Percentiles rank a stretch among this genome's conserved stretches.
phyloP scores from a whole-genome alignment of 2,797 vertebrate genomes.

The Pseudocheirus occidentalis region DNA sequence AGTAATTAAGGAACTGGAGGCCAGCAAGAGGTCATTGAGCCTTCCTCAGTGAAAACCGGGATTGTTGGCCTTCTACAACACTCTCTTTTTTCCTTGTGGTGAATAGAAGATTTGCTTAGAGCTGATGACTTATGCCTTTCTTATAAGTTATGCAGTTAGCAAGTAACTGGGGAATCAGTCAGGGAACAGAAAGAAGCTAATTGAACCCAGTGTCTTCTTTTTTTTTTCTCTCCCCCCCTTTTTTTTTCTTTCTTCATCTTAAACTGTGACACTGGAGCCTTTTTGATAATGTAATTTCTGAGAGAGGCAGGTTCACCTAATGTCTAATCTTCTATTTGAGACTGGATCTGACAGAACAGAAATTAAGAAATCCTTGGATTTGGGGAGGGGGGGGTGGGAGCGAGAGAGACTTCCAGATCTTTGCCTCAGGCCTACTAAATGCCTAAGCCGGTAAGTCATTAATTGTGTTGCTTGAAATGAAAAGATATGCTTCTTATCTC shows the following conservation, averaged over 20 bases:
- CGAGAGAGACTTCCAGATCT: slow-evolving; percentile 66
- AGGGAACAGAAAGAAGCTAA: slow-evolving; percentile 85
- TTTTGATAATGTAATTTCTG: slow-evolving; percentile 84
- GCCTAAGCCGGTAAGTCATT: slow-evolving; percentile 89
- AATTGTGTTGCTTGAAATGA: slow-evolving; percentile 48
- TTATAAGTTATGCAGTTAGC: slow-evolving; percentile 85
- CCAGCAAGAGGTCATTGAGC: slow-evolving; percentile 92
- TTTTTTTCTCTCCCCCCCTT: slow-evolving; percentile 44
- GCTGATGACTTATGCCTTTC: slow-evolving; percentile 89
- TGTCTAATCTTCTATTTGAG: slow-evolving; percentile 76
- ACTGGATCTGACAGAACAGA: slow-evolving; percentile 76
- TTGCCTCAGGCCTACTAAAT: slow-evolving; percentile 83
- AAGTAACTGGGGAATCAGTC: slow-evolving; percentile 81
- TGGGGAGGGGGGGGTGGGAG: slow-evolving; percentile 48
- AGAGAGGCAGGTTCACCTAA: slow-evolving; percentile 78
- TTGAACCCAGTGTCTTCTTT: slow-evolving; percentile 85
- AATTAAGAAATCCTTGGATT: slow-evolving; percentile 67
- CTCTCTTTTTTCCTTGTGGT: slow-evolving; percentile 93
- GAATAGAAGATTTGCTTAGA: slow-evolving; percentile 89
- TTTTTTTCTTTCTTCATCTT: slow-evolving; percentile 65
- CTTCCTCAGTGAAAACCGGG: slow-evolving; percentile 90
- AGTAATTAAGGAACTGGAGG: slow-evolving; percentile 94
- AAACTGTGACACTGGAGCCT: slow-evolving; percentile 75
- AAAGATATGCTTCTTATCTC: slow-evolving; percentile 71
- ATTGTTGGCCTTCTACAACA: slow-evolving; percentile 95